Evolutionary conservation across 2,888 invertebrate species (phyloP).

Genomic region (Drosophila monieri): DNA sequence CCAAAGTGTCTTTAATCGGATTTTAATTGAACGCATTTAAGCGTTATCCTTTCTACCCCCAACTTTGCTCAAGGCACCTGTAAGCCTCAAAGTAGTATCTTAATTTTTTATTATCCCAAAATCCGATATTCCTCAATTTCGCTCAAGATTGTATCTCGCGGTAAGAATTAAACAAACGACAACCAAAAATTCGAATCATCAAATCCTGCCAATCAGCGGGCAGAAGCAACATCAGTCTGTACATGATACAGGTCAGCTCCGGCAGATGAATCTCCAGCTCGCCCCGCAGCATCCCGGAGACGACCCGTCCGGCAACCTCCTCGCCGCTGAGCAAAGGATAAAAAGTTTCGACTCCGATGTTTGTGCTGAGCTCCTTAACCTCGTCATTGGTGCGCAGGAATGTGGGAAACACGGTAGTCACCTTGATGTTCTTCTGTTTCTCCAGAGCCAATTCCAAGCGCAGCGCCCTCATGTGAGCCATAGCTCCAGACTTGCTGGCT

Average conservation of each 20-base stretch:
- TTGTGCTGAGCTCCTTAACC: conserved; percentile 25
- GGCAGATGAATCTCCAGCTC: conserved; percentile 70
- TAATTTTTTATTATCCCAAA: neutral
- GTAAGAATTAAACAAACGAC: neutral
- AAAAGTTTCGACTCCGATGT: neutral
- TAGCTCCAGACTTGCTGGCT: conserved; percentile 81
- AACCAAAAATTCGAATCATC: neutral
- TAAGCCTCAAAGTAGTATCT: neutral
- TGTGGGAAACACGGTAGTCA: conserved; percentile 78
- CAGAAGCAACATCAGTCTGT: conserved; percentile 34
- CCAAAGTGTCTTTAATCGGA: conserved; percentile 31
- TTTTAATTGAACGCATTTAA: conserved; percentile 26
- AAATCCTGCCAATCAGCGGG: conserved; percentile 51
- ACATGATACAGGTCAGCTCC: neutral
- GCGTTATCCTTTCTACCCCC: neutral
- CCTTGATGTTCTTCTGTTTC: conserved; percentile 61
- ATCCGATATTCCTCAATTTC: neutral
- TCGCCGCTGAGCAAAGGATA: conserved; percentile 60
- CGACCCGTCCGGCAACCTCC: conserved; percentile 54
- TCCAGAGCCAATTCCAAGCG: conserved; percentile 73
- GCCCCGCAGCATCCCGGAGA: conserved; percentile 65
- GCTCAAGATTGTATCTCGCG: neutral
- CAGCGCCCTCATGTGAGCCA: conserved; percentile 78
- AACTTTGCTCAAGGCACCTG: neutral
- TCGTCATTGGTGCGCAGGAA: conserved; percentile 78